Evolutionary conservation across 2,888 invertebrate species (phyloP), one percentile per base, ranked within the genome.

Genomic region (Rhogogaster chlorosoma): DNA sequence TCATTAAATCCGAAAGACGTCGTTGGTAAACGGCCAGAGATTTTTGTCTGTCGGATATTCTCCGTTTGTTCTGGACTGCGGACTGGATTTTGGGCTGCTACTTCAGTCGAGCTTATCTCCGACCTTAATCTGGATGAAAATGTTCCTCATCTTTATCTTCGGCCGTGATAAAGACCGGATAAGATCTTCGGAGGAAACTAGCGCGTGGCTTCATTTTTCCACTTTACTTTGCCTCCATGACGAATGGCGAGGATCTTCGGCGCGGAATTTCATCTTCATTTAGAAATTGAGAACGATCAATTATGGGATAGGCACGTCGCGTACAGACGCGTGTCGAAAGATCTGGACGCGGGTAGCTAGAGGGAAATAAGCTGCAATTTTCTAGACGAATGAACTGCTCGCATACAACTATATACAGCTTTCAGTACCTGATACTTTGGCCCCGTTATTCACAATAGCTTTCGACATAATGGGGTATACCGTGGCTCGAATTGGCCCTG

Each of bases 301-400:
- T 70, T 67, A 64, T n/a, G n/a, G 4, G 84, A 73, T 29, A 10
- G 29, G 88, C 88, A 88, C 89, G 87, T 83, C 84, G 87, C 86
- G 84, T 77, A 83, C 83, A 84, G 86, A 86, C 77, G 49, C 88
- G 86, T 88, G 87, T 88, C 89, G 89, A 89, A 90, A 84, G 87
- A 87, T 86, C 75, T 80, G 77, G 83, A 85, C 84, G 85, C 73
- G 78, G 57, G 32, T 32, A n/a, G 86, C 89, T 90, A 90, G 88
- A 88, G 87, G 84, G 87, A 90, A 91, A 92, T 92, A 92, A 91
- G 90, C 91, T 90, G 90, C 90, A 92, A 92, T 92, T 92, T 92
- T 92, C 91, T 90, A 89, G 89, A 88, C 88, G 92, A 91, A 84
- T 85, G 89, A 86, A 77, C 45, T 45, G 15, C 89, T 84, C 86